Percentiles rank a stretch among this genome's conserved stretches.
phyloP scores from a whole-genome alignment of 2,113 vertebrate species.

The Pungitius pungitius region DNA sequence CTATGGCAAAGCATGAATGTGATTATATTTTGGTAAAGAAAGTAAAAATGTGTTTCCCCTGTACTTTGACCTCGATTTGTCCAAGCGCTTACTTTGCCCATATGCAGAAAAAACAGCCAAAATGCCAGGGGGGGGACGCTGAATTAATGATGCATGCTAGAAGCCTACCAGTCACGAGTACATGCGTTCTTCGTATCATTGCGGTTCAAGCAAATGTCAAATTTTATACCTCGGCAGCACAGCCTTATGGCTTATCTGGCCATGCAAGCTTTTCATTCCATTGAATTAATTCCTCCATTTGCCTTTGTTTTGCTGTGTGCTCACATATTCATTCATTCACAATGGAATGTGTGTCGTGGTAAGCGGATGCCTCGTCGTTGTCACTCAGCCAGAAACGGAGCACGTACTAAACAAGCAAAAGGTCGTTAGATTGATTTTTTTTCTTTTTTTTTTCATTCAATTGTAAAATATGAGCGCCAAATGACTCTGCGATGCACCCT shows the following conservation, averaged over 20 bases:
- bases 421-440: conserved; percentile 80
- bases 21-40: conserved; percentile 13
- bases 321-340: conserved; percentile 75
- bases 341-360: conserved; percentile 60
- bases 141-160: conserved; percentile 72
- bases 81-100: conserved; percentile 50
- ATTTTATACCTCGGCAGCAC: conserved; percentile 53
- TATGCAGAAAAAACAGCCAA: conserved; percentile 51
- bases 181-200: conserved; percentile 36
- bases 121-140: conserved; percentile 58
- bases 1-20: neutral
- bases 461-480: conserved; percentile 71
- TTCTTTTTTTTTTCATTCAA: conserved; percentile 61
- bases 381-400: conserved; percentile 72
- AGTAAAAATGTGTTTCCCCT: conserved; percentile 36
- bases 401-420: conserved; percentile 74
- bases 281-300: conserved; percentile 68
- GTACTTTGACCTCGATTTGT: conserved; percentile 55
- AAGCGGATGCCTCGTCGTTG: conserved; percentile 70
- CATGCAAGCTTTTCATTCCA: conserved; percentile 66
- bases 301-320: conserved; percentile 70
- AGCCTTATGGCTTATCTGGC: conserved; percentile 70
- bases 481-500: conserved; percentile 65
- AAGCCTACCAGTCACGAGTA: conserved; percentile 36
- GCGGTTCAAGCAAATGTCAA: conserved; percentile 37